Evolutionary conservation across 2,888 invertebrate species (phyloP).

Genomic region (Callyntrura guangdongensis): DNA sequence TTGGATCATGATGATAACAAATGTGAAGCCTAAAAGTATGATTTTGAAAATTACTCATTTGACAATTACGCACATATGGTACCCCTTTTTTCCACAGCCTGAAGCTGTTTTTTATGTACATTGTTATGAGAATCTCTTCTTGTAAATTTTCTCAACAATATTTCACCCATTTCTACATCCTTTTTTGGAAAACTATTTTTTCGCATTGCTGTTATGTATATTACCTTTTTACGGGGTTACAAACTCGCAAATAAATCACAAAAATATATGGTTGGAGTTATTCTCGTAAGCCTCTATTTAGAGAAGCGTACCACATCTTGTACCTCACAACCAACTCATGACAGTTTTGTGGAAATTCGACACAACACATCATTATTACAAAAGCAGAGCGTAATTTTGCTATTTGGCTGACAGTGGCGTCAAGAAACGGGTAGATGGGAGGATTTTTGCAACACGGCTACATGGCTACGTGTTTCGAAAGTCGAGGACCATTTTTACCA

Average conservation of each 20-base stretch:
- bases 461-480: no score
- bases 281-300: no score
- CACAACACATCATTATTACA: background rate
- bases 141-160: background rate
- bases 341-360: background rate
- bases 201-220: background rate
- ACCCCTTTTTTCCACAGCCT: background rate
- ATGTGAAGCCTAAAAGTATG: no score
- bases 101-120: background rate
- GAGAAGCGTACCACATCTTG: no score
- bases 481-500: no score
- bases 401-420: no score
- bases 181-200: background rate
- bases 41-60: no score
- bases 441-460: background rate
- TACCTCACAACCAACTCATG: background rate
- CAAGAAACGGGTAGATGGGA: no score
- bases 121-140: slow-evolving; percentile 18
- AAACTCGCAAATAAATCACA: slow-evolving; percentile 14
- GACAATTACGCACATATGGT: no score
- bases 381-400: no score
- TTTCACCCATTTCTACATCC: background rate
- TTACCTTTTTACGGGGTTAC: background rate
- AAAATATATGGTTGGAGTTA: background rate
- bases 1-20: no score